Conservation (phyloP, 2,113 vertebrate genomes). For the Rhynchomys soricoides region DNA sequence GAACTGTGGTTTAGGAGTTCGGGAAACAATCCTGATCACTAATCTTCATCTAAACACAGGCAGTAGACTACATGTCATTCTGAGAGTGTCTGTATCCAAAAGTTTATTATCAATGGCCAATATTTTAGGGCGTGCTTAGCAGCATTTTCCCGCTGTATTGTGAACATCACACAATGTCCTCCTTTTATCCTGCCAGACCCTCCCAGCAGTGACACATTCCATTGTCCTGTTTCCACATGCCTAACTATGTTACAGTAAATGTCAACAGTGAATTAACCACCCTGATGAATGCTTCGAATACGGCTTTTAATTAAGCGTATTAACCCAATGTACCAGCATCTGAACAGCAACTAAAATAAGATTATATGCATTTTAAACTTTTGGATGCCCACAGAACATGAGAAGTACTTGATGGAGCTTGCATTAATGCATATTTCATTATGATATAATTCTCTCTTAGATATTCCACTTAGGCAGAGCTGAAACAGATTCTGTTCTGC, state of each 20-base stretch:
- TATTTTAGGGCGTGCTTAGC: constrained; percentile 31
- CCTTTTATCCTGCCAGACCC: neutral
- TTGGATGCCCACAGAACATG: constrained; percentile 71
- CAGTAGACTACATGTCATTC: neutral
- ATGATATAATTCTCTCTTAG: constrained; percentile 83
- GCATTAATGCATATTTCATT: constrained; percentile 84
- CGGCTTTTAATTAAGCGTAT: constrained; percentile 79
- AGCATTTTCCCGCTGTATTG: constrained; percentile 68
- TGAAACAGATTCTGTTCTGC: constrained; percentile 80
- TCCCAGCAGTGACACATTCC: neutral
- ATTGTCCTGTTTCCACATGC: constrained; percentile 45
- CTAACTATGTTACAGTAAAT: constrained; percentile 53
- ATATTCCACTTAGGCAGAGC: constrained; percentile 82
- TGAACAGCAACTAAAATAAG: constrained; percentile 76
- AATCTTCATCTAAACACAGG: constrained; percentile 14
- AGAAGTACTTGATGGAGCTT: constrained; percentile 79
- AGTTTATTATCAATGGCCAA: constrained; percentile 29
- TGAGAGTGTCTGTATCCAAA: constrained; percentile 52
- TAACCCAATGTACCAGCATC: constrained; percentile 68
- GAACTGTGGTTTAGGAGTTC: neutral
- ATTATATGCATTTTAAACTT: constrained; percentile 81
- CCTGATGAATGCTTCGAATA: constrained; percentile 66
- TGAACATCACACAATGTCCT: constrained; percentile 1
- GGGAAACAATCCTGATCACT: neutral
- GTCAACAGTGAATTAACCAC: constrained; percentile 67